Conservation (phyloP, 2,888 invertebrate species). For the Protonemura montana region DNA sequence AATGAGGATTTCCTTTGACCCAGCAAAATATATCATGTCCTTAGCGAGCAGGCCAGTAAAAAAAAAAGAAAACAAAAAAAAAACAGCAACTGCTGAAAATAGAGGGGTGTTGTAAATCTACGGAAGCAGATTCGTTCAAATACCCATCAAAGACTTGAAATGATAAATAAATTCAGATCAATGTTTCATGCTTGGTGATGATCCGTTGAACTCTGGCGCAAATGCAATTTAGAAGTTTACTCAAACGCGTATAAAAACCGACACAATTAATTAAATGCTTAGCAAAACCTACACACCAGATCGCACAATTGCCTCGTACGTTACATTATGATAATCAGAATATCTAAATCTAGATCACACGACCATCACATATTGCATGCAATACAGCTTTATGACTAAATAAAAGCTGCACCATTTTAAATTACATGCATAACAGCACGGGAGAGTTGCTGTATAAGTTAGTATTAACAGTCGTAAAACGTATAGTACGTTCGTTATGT, state of each 20-base stretch:
- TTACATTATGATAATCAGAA: constrained; percentile 12
- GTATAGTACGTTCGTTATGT: neutral
- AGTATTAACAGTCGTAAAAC: constrained; percentile 12
- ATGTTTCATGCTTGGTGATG: neutral
- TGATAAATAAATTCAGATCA: neutral
- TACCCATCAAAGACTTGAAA: neutral
- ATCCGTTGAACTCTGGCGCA: neutral
- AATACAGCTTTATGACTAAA: neutral
- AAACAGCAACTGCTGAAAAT: neutral
- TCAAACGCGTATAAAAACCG: neutral
- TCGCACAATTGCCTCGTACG: neutral
- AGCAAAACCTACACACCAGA: neutral
- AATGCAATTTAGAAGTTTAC: neutral
- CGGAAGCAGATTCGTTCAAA: neutral
- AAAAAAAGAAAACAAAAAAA: neutral
- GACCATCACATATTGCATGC: neutral
- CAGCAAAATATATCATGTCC: neutral
- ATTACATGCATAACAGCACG: neutral
- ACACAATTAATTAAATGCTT: neutral
- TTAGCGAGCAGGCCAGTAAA: neutral
- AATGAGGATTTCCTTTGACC: constrained; percentile 12
- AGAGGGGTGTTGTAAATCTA: neutral
- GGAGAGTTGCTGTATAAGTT: neutral
- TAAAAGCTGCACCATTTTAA: neutral
- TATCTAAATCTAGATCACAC: constrained; percentile 12